Evolutionary conservation across 2,113 vertebrate species (phyloP).

Genomic region (Onychorhynchus coronatus): DNA sequence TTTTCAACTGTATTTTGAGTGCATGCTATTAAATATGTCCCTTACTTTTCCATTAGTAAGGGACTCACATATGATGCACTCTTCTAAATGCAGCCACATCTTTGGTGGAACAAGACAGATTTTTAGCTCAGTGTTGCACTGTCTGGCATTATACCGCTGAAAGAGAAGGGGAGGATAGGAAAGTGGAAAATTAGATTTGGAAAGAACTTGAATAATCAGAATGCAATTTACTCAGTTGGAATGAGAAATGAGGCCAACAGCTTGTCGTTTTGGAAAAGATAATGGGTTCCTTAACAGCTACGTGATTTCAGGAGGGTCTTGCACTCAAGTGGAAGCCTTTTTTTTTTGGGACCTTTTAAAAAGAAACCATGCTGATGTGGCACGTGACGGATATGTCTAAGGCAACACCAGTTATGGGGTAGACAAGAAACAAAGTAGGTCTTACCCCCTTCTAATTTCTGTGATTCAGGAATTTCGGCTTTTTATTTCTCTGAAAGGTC

Average conservation of each 20-base stretch:
- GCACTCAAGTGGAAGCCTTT: background rate
- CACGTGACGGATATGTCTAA: background rate
- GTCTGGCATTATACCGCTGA: background rate
- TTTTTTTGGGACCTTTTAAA: background rate
- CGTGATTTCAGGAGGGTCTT: background rate
- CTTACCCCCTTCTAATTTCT: background rate
- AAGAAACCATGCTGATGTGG: background rate
- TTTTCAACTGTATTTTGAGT: background rate
- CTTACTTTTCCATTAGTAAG: background rate
- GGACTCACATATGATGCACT: background rate
- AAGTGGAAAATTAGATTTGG: background rate
- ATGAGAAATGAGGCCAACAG: background rate
- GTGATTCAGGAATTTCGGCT: background rate
- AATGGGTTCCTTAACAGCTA: background rate
- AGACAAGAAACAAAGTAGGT: background rate
- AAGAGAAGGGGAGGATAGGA: background rate
- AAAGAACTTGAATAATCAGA: background rate
- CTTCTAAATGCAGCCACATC: background rate
- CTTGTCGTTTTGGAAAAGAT: background rate
- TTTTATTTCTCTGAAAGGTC: background rate
- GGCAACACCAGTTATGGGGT: background rate
- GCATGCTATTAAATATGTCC: background rate
- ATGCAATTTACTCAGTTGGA: background rate
- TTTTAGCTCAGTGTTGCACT: background rate
- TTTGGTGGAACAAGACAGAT: background rate